These are phyloP conservation scores for Sylvietta virens DNA, from an alignment of 2,113 vertebrate species.

Conservation along the genomic window DNA sequence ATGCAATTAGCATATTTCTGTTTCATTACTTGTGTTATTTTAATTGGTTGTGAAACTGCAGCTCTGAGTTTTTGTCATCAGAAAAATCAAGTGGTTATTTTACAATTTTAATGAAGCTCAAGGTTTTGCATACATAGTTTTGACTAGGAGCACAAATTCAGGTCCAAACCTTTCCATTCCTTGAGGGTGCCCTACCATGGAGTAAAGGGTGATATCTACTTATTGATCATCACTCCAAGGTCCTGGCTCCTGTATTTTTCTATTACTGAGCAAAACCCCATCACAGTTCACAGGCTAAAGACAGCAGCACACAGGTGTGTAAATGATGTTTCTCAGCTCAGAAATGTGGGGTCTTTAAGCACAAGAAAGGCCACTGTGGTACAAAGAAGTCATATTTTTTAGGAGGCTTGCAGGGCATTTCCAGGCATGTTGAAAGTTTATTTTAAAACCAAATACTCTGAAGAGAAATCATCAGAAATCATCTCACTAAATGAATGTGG, in stretches of 20 bases:
- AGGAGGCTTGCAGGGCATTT: neutral
- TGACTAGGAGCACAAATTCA: neutral
- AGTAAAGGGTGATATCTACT: neutral
- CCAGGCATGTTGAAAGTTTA: neutral
- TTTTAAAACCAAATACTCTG: neutral
- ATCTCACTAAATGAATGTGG: neutral
- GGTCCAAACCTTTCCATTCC: neutral
- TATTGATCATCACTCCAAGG: neutral
- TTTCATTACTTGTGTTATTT: constrained; percentile 36
- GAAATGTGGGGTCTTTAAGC: neutral
- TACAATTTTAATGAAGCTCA: neutral
- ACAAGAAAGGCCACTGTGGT: neutral
- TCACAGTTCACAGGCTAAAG: neutral
- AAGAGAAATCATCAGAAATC: neutral
- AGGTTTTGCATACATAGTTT: neutral
- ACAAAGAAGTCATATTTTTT: neutral
- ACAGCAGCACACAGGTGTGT: neutral
- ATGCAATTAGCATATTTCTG: neutral
- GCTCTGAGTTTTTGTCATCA: neutral
- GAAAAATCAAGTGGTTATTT: constrained; percentile 5
- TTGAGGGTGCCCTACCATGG: neutral
- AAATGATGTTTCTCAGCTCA: neutral
- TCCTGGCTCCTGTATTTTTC: neutral
- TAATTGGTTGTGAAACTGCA: neutral
- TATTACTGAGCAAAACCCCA: neutral